Evolutionary conservation across 2,888 invertebrate genomes (phyloP).

Genomic region (Abrostola tripartita): DNA sequence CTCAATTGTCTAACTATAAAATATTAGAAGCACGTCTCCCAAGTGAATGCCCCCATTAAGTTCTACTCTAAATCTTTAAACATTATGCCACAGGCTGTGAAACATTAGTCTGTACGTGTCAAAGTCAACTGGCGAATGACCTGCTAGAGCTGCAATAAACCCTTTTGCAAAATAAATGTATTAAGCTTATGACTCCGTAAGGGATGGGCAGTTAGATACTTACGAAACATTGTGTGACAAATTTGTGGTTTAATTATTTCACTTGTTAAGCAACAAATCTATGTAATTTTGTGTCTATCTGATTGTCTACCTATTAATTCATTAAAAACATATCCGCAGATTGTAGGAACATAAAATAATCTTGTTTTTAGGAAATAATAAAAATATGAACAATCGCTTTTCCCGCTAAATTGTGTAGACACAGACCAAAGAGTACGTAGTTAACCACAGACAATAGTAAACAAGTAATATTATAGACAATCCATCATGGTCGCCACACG

Average conservation of each 20-base stretch:
- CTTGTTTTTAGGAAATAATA: not conserved
- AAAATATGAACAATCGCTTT: not conserved
- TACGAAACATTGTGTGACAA: too few relatives aligned
- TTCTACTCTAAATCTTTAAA: constrained; percentile 26
- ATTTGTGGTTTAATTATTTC: too few relatives aligned
- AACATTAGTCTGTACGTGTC: constrained; percentile 17
- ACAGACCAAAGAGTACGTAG: not conserved
- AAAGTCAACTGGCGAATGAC: constrained; percentile 34
- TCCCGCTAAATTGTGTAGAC: not conserved
- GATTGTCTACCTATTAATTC: too few relatives aligned
- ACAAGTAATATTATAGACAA: constrained; percentile 42
- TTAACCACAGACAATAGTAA: constrained; percentile 4
- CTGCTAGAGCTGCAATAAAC: constrained; percentile 1
- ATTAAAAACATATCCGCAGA: too few relatives aligned
- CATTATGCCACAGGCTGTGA: constrained; percentile 20
- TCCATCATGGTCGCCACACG: constrained; percentile 63
- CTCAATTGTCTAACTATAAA: not conserved
- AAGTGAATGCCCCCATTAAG: constrained; percentile 4
- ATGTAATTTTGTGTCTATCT: too few relatives aligned
- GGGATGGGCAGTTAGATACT: not conserved
- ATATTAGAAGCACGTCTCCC: not conserved
- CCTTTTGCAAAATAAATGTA: not conserved
- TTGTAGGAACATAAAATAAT: too few relatives aligned
- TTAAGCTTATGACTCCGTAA: too few relatives aligned
- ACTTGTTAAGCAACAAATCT: too few relatives aligned